Evolutionary conservation across 2,797 vertebrate species (phyloP), one percentile per base, ranked within the genome.

Genomic region (Carduelis carduelis): DNA sequence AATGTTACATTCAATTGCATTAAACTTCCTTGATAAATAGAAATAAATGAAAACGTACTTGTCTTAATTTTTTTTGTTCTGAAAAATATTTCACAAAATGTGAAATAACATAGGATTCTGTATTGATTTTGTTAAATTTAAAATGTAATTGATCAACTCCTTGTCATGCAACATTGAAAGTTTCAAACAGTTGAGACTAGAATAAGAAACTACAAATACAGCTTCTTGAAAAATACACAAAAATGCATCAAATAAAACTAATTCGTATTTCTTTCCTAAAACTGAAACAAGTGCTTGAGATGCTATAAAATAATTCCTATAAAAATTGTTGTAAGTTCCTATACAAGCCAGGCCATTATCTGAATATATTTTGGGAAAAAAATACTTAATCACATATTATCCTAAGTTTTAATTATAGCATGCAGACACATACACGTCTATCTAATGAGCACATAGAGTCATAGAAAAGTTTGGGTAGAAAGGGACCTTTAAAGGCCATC

Each of bases 391-490:
- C 10, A n/a, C 4, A 14, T 46, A 39, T 55, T n/a, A 18, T 69
- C 41, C 10, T 41, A 52, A 20, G 6, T 37, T 72, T 47, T 68
- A 75, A 47, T 55, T 28, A 21, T 5, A 28, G 6, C 24, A 8
- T 8, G 3, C 15, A 44, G 10, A n/a, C 21, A 50, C 3, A 30
- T 28, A 20, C 14, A 47, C 0, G 0, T 35, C 14, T 52, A 34
- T 14, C 14, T 47, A 47, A 60, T 22, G 39, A 69, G 3, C 32
- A 70, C 9, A 18, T 8, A 41, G 19, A 74, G 19, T 53, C 15
- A 32, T 5, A 41, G 41, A 11, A 60, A 34, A 3, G 11, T 35
- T 61, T 75, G 34, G 5, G 3, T 23, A 35, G 39, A 34, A 41
- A 53, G 7, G 4, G 8, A 53, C 30, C 8, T 32, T 47, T 27